phyloP scores from a whole-genome alignment of 2,888 invertebrate species.

The Sarcophaga subvicina region DNA sequence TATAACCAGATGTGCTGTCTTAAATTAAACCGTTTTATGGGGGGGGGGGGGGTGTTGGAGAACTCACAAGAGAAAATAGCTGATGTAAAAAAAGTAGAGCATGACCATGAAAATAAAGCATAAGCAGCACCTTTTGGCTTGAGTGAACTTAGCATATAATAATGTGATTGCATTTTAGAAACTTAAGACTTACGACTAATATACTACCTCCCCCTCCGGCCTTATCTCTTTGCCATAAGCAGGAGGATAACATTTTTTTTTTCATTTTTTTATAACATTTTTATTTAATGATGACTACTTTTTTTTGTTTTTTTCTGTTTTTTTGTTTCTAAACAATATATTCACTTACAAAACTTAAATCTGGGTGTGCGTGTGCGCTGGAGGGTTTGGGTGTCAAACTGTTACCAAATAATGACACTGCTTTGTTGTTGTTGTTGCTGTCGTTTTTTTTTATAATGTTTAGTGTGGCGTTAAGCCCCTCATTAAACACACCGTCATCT shows the following conservation, averaged over 20 bases:
- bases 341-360: not conserved
- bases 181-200: not conserved
- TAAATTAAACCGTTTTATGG: not conserved
- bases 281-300: not conserved
- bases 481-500: constrained; percentile 61
- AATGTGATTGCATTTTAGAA: not conserved
- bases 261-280: not conserved
- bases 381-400: constrained; percentile 24
- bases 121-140: constrained; percentile 28
- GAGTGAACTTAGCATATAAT: constrained; percentile 34
- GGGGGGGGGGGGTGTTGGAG: not conserved
- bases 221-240: not conserved
- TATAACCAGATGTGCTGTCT: not conserved
- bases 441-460: constrained; percentile 8
- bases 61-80: too few relatives aligned
- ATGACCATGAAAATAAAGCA: not conserved
- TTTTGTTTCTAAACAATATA: not conserved
- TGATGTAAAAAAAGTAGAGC: not conserved
- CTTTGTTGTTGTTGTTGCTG: not conserved
- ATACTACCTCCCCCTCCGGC: not conserved
- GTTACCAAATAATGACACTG: constrained; percentile 27
- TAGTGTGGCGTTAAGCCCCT: constrained; percentile 61
- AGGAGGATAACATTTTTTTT: not conserved
- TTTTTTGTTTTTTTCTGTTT: not conserved
- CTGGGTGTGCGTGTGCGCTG: not conserved